These are phyloP conservation scores for Urocitellus parryii DNA, from an alignment of 2,113 vertebrate species.

Conservation along the genomic window DNA sequence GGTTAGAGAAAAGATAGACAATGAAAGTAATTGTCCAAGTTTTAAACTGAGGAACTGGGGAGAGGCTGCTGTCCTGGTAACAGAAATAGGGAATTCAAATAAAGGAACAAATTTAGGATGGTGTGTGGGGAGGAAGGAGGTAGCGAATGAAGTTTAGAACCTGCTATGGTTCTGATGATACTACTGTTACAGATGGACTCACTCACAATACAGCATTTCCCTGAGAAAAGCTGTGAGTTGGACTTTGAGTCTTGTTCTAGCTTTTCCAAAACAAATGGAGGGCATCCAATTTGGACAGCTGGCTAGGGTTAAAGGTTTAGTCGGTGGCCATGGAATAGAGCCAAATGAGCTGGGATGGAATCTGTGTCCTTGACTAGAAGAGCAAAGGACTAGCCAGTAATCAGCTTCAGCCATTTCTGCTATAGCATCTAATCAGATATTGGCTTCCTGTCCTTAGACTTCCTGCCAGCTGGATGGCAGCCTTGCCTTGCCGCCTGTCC, in stretches of 20 bases:
- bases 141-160: not conserved
- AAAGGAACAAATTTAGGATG: not conserved
- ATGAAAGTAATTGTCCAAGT: not conserved
- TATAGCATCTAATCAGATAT: constrained; percentile 59
- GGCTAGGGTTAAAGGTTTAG: constrained; percentile 58
- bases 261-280: constrained; percentile 43
- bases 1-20: not conserved
- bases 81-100: not conserved
- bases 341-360: constrained; percentile 66
- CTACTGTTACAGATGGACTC: not conserved
- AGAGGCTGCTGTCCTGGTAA: not conserved
- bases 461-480: constrained; percentile 28
- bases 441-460: constrained; percentile 13
- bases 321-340: constrained; percentile 52
- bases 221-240: constrained; percentile 5
- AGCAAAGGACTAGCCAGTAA: constrained; percentile 56
- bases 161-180: constrained; percentile 12
- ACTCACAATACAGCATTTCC: not conserved
- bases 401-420: constrained; percentile 57
- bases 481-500: constrained; percentile 5
- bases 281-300: constrained; percentile 71
- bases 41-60: not conserved
- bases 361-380: constrained; percentile 69
- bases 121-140: not conserved
- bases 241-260: constrained; percentile 32